A percentile compares a stretch with the other conserved stretches of the same genome.
Evolutionary conservation across 2,888 invertebrate genomes (phyloP).

Genomic region (Acanthacorydalis orientalis): DNA sequence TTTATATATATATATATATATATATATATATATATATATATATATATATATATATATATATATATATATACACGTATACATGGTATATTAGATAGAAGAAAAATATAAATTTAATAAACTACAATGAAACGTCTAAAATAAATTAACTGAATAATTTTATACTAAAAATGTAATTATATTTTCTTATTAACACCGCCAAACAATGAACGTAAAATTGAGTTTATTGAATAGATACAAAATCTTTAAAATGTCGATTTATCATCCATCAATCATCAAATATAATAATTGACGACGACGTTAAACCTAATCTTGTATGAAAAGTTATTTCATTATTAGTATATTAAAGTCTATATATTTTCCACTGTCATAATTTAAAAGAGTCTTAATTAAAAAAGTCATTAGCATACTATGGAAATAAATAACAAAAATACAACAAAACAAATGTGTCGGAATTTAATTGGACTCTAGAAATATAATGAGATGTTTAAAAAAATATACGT

Average conservation of each 20-base stretch:
- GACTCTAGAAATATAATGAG: background rate
- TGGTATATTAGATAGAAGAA: too few species aligned
- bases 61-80: too few species aligned
- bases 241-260: background rate
- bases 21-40: too few species aligned
- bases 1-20: too few species aligned
- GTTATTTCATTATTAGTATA: background rate
- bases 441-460: background rate
- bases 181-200: too few species aligned
- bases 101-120: too few species aligned
- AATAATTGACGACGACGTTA: background rate
- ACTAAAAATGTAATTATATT: too few species aligned
- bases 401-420: background rate
- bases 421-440: too few species aligned
- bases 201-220: too few species aligned
- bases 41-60: too few species aligned
- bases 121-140: too few species aligned
- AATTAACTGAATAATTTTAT: too few species aligned
- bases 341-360: background rate
- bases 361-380: background rate
- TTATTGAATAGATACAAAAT: background rate
- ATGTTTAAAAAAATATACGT: background rate
- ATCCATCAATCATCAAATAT: background rate
- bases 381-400: background rate
- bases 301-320: background rate